Conservation (phyloP, 1,140 invertebrate genomes). For the Diploscapter pachys region DNA sequence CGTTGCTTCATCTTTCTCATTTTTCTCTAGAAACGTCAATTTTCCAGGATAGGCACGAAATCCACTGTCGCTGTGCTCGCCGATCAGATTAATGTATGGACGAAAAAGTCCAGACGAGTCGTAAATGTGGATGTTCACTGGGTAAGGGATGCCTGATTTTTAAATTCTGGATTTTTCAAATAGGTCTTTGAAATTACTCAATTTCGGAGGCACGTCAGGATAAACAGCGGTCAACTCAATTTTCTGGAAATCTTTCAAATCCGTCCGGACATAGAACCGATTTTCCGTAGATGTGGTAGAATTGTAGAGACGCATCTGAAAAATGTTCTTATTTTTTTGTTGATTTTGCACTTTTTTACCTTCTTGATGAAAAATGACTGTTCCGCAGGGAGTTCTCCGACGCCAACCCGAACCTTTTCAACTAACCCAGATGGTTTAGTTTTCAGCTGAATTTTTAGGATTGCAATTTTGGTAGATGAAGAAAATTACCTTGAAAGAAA, state of each 20-base stretch:
- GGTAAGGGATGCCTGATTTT: not conserved
- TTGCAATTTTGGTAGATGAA: not conserved
- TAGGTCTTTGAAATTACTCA: not conserved
- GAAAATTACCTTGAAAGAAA: slow-evolving; percentile 7
- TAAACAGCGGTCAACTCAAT: slow-evolving; percentile 7
- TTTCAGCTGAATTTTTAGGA: not conserved
- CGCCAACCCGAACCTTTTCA: slow-evolving; percentile 10
- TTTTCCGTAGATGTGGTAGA: slow-evolving; percentile 1
- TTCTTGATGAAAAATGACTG: slow-evolving; percentile 5
- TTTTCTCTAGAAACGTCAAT: no score
- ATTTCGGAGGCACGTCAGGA: slow-evolving; percentile 15
- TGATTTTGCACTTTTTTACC: not conserved
- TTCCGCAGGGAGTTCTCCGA: not conserved
- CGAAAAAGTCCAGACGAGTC: not conserved
- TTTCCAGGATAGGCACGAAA: no score
- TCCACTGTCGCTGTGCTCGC: slow-evolving; percentile 3
- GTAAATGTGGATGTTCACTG: not conserved
- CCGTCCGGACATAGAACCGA: slow-evolving; percentile 1
- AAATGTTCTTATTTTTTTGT: not conserved
- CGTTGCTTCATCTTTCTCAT: no score
- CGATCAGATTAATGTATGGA: slow-evolving; percentile 7
- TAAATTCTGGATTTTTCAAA: not conserved
- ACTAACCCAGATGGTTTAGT: not conserved
- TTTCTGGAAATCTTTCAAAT: not conserved
- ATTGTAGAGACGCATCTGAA: slow-evolving; percentile 7